Evolutionary conservation across 2,113 vertebrate genomes (phyloP).

Genomic region (Elaphurus davidianus): DNA sequence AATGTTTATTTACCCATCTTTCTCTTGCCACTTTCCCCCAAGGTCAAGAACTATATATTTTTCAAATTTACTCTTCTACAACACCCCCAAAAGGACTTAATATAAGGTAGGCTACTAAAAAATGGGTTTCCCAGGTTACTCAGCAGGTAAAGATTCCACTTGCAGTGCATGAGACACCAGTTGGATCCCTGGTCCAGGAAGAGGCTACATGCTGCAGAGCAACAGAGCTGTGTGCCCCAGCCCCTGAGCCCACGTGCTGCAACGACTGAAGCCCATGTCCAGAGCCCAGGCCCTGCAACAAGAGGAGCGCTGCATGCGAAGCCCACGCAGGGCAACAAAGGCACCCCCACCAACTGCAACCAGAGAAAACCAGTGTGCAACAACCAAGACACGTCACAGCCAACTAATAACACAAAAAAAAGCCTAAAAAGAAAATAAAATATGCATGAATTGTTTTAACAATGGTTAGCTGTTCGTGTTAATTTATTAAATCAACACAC

Average conservation of each 20-base stretch:
- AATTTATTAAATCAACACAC: background rate
- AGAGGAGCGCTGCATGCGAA: background rate
- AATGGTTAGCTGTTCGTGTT: background rate
- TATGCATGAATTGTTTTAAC: no score
- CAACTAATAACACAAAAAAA: no score
- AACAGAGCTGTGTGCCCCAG: background rate
- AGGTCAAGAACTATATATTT: background rate
- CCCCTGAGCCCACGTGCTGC: background rate
- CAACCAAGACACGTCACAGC: no score
- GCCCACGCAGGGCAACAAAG: background rate
- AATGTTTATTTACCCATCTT: background rate
- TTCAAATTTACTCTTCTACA: background rate
- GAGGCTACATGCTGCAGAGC: background rate
- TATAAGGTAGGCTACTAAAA: background rate
- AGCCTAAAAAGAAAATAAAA: no score
- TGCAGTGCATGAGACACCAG: background rate
- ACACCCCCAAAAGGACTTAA: background rate
- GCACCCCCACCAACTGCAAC: no score
- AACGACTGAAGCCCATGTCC: background rate
- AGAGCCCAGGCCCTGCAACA: rapidly evolving
- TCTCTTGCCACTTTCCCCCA: background rate
- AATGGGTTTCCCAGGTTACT: background rate
- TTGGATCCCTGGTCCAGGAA: background rate
- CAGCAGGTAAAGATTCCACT: background rate
- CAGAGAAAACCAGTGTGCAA: no score